Evolutionary conservation across 2,113 vertebrate genomes (phyloP).

Genomic region (Odobenus rosmarus): DNA sequence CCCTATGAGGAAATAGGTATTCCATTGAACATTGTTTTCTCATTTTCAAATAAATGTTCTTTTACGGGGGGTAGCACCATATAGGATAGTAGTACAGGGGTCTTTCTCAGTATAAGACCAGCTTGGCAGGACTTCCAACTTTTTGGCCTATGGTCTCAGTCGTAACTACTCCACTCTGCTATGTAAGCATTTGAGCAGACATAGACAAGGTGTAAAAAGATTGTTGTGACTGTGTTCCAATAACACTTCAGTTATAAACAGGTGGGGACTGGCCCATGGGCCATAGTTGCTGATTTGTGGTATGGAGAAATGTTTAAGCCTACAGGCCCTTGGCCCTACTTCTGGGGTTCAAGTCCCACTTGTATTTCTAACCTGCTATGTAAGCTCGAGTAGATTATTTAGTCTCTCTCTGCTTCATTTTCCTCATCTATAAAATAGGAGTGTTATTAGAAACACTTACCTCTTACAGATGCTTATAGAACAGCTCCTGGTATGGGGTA

Average conservation of each 20-base stretch:
- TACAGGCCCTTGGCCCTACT: neutral
- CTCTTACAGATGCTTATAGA: neutral
- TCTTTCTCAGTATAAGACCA: neutral
- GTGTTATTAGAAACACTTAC: neutral
- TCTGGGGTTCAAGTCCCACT: neutral
- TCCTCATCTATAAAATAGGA: neutral
- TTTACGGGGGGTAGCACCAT: neutral
- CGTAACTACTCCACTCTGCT: neutral
- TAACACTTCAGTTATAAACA: neutral
- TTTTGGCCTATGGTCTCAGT: neutral
- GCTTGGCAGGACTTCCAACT: neutral
- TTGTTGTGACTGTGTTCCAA: neutral
- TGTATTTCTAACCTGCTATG: neutral
- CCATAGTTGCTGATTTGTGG: neutral
- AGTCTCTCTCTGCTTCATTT: neutral
- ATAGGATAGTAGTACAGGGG: neutral
- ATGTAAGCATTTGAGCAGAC: neutral
- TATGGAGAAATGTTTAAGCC: neutral
- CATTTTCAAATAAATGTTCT: neutral
- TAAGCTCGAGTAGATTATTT: neutral
- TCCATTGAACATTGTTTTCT: neutral
- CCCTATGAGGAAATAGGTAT: neutral
- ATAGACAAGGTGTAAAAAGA: neutral
- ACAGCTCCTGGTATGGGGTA: too few species aligned
- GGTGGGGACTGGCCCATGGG: neutral